Evolutionary conservation across 2,797 vertebrate species (phyloP).

Genomic region (Spheniscus humboldti): DNA sequence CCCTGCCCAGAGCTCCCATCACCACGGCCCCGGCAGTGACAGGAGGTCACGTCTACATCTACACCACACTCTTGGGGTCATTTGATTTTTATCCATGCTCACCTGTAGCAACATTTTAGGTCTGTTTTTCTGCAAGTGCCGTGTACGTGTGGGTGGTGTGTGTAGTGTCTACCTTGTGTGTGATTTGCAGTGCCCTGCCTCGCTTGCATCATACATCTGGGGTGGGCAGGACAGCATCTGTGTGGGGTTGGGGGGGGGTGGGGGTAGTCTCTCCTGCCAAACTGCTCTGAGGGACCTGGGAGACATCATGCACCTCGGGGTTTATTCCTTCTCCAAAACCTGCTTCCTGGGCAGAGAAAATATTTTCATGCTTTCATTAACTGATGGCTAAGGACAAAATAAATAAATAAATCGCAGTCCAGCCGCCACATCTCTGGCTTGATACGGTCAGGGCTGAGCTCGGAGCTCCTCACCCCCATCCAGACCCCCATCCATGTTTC

Average conservation of each 20-base stretch:
- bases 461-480: fast-evolving
- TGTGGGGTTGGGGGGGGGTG: background rate
- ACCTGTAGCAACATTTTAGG: background rate
- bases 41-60: background rate
- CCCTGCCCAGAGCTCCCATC: background rate
- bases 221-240: background rate
- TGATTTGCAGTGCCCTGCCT: background rate
- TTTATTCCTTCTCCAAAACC: background rate
- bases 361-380: background rate
- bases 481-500: background rate
- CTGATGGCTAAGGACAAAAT: background rate
- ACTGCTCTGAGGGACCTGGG: background rate
- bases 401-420: background rate
- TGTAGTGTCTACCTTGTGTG: background rate
- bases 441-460: background rate
- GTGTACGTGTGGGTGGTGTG: background rate
- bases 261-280: background rate
- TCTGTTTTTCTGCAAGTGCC: background rate
- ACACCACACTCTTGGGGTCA: fast-evolving
- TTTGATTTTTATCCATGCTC: constrained; percentile 61
- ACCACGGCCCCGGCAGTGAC: fast-evolving
- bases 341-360: background rate
- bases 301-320: background rate
- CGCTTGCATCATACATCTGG: background rate
- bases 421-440: background rate